These are phyloP conservation scores for Platyura marginata DNA, from an alignment of 1,140 invertebrate genomes.

Conservation along the genomic window DNA sequence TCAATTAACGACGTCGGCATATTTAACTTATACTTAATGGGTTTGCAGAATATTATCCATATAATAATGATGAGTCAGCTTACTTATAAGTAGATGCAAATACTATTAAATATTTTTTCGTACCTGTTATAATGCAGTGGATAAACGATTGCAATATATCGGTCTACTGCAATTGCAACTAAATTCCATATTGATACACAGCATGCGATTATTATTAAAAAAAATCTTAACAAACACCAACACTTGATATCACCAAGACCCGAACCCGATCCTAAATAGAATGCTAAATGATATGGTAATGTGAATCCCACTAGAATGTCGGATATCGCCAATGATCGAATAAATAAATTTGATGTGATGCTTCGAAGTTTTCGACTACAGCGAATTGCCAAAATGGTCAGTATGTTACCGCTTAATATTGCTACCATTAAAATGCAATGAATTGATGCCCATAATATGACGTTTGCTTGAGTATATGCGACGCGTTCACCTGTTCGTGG, in stretches of 20 bases:
- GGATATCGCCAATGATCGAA: slow-evolving; percentile 50
- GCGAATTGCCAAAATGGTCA: slow-evolving; percentile 49
- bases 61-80: too few species aligned
- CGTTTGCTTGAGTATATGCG: background rate
- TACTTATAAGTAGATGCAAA: too few species aligned
- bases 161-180: slow-evolving; percentile 63
- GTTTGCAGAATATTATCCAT: too few species aligned
- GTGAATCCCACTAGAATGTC: slow-evolving; percentile 53
- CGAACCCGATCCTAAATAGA: slow-evolving; percentile 35
- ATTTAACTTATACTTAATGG: too few species aligned
- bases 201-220: slow-evolving; percentile 48
- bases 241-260: slow-evolving; percentile 32
- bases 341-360: slow-evolving; percentile 49
- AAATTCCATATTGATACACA: slow-evolving; percentile 63
- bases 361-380: slow-evolving; percentile 40
- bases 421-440: slow-evolving; percentile 40
- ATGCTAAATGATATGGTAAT: slow-evolving; percentile 51
- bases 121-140: slow-evolving; percentile 50
- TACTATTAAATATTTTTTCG: too few species aligned
- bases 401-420: slow-evolving; percentile 46
- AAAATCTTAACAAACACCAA: slow-evolving; percentile 46
- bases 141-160: slow-evolving; percentile 65
- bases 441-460: slow-evolving; percentile 32
- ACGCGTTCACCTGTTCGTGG: background rate
- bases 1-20: too few species aligned